Evolutionary conservation across 2,797 vertebrate species (phyloP), one percentile per base, ranked within the genome.

Genomic region (Gymnocypris eckloni): DNA sequence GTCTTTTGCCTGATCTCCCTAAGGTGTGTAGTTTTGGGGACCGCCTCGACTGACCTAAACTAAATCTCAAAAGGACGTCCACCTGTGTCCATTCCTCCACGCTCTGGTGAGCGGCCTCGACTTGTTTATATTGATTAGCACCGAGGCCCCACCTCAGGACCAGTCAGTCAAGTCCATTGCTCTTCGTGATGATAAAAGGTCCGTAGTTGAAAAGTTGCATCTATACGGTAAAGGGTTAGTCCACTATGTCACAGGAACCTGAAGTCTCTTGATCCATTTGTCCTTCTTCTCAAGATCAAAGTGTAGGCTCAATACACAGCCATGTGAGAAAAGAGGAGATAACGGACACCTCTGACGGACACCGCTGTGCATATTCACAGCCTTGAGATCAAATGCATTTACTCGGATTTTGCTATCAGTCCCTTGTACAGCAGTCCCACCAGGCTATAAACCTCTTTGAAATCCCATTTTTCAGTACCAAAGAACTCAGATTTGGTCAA

Each of bases 401-500:
- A 69, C 33, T 0, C 10, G 0, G 1, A 39, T 39, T 4, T 2
- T 67, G 28, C 64, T 67, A 16, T 2, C 1, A 16, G 1, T 0
- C 13, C 4, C 0, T 16, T 33, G 6, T 66, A 66, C 1, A 67
- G 64, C 67, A 39, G 37, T 16, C 18, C 64, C 64, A 67, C 64
- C 67, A 70, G 0, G 37, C 67, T 70, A 70, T 12, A 22, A 70
- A 41, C 4, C 37, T 70, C 9, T 1, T 4, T 2, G 37, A 5
- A 70, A 70, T 0, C 67, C 67, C 67, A 41, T 70, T 22, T 70
- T 71, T 45, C 20, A n/a, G 20, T 43, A 43, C 37, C 9, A n/a
- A n/a, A n/a, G n/a, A n/a, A n/a, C n/a, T n/a, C n/a, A 69, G 67
- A 69, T 1, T 0, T 16, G 33, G 1, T 69, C 67, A 18, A 69